Base-by-base conservation (phyloP, 2,797 vertebrate genomes). In the Macropus fuliginosus region DNA sequence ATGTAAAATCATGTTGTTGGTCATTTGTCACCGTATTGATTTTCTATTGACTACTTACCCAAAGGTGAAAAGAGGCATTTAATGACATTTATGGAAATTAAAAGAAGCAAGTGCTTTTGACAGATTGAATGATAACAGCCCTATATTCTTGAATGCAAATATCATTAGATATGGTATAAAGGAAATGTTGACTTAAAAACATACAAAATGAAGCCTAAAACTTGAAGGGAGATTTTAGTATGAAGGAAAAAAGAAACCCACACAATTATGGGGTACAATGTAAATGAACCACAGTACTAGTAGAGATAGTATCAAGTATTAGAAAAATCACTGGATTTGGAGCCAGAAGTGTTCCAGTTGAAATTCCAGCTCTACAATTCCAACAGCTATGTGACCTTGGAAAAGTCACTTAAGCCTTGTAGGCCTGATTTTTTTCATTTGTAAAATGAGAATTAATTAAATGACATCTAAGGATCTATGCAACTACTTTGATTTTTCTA, bases 1-100 rank as follows among this genome's bases (percentile, higher is more conserved):
- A 97, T 27, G 93, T 54, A 57, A 97, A 97, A 92, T 91, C 24
- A 81, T 55, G 81, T 94, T 98, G 94, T 96, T 97, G 34, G 74
- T 97, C 13, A 97, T 97, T 97, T 98, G 66, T 94, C 54, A 96
- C 94, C 93, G 46, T 57, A 96, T 91, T 97, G 92, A 95, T 98
- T 98, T 97, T 96, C 93, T 96, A 95, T 97, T 94, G 97, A 94
- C 94, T 95, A 50, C 96, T 97, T 94, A 97, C 18, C 62, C 96
- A 93, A 97, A 96, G 97, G 98, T 97, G 81, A 96, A 98, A 97
- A 94, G 27, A 97, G 94, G 52, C 94, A 95, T 96, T 97, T 97
- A 95, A 96, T 98, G 96, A 96, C 52, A 96, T 94, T 98, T 66
- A 97, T 97, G 62, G 55, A 97, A 96, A 94, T 96, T 97, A 97